A percentile compares a stretch with the other conserved stretches of the same genome.
Evolutionary conservation across 2,888 invertebrate genomes (phyloP).

Genomic region (Neoaliturus tenellus): DNA sequence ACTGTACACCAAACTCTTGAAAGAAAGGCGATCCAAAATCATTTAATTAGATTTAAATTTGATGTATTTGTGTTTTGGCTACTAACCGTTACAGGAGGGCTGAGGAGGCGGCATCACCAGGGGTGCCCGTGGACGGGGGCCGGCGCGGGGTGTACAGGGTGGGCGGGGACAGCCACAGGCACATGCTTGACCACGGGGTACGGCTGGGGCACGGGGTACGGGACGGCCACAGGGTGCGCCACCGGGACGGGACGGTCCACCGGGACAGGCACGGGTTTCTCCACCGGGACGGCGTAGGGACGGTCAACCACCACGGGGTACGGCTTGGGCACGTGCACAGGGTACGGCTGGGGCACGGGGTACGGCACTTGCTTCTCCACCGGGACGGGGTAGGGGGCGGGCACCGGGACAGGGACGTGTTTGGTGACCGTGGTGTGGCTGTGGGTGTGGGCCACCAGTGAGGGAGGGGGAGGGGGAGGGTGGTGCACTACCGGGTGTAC

Average conservation of each 20-base stretch:
- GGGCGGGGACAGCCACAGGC: constrained; percentile 56
- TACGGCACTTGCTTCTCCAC: constrained; percentile 64
- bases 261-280: constrained; percentile 63
- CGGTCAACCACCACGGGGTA: constrained; percentile 65
- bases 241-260: constrained; percentile 65
- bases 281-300: constrained; percentile 65
- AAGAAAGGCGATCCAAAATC: too few relatives aligned
- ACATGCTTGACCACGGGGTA: constrained; percentile 58
- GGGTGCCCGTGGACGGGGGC: constrained; percentile 42
- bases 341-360: constrained; percentile 64
- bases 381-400: constrained; percentile 64
- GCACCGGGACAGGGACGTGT: constrained; percentile 64
- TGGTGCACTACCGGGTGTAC: not conserved
- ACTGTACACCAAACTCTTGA: too few relatives aligned
- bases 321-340: constrained; percentile 63
- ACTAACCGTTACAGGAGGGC: not conserved
- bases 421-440: constrained; percentile 59
- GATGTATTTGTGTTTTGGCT: too few relatives aligned
- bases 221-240: constrained; percentile 62
- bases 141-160: constrained; percentile 52
- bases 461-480: constrained; percentile 3
- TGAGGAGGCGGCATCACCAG: constrained; percentile 45
- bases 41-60: too few relatives aligned
- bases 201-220: constrained; percentile 62
- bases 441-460: constrained; percentile 39